Evolutionary conservation across 1,140 invertebrate species (phyloP).

Genomic region (Drosophila nebulosa): DNA sequence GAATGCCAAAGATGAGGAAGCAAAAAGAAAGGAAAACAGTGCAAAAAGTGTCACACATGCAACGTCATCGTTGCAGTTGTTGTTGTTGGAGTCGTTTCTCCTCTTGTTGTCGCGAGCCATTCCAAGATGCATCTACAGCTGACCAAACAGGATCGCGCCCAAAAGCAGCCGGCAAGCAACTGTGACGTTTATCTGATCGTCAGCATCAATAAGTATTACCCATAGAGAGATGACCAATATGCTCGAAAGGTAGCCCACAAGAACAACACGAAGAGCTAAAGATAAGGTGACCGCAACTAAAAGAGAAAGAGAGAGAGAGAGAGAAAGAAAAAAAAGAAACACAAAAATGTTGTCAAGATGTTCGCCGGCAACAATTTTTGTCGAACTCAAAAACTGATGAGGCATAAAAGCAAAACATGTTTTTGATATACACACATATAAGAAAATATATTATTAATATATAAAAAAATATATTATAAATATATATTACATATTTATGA

Average conservation of each 20-base stretch:
- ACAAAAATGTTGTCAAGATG: conserved; percentile 8
- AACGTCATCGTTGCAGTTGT: conserved; percentile 48
- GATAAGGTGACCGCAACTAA: conserved; percentile 3
- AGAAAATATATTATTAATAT: neutral
- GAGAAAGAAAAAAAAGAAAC: neutral
- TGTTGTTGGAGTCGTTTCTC: conserved; percentile 44
- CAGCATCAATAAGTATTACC: conserved; percentile 45
- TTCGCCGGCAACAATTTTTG: conserved; percentile 1
- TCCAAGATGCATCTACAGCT: conserved; percentile 35
- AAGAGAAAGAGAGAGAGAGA: neutral
- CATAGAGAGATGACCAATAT: conserved; percentile 32
- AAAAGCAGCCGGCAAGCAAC: neutral
- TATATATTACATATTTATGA: no score
- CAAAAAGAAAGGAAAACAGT: conserved; percentile 5
- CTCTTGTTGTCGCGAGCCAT: conserved; percentile 32
- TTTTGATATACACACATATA: neutral
- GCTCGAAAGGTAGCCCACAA: conserved; percentile 13
- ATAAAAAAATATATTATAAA: no score
- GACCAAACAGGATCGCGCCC: conserved; percentile 5
- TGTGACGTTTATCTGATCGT: conserved; percentile 44
- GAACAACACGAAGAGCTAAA: neutral
- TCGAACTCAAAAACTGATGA: neutral
- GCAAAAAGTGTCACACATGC: conserved; percentile 54
- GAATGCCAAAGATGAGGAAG: conserved; percentile 52
- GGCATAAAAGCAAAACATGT: conserved; percentile 1